Evolutionary conservation across 2,888 invertebrate species (phyloP).

Genomic region (Ashinkailepas kermadecensis): DNA sequence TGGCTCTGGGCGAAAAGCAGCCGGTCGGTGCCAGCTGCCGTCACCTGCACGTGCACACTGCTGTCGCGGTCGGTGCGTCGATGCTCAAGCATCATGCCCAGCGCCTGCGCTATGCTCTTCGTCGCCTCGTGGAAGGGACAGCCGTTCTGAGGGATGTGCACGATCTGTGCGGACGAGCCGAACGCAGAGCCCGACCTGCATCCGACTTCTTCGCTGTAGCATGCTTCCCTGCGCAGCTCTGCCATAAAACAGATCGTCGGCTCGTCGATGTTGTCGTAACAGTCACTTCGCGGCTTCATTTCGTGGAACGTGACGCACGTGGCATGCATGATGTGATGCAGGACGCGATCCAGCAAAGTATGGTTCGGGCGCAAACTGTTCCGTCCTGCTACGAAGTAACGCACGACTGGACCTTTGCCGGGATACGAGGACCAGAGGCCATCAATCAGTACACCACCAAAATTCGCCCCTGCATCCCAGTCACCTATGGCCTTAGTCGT

Average conservation of each 20-base stretch:
- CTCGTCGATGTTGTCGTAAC: neutral
- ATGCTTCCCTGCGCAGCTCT: neutral
- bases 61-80: neutral
- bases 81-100: neutral
- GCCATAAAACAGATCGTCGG: neutral
- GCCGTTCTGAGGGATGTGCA: neutral
- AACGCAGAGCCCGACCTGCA: neutral
- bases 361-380: neutral
- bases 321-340: neutral
- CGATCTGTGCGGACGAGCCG: neutral
- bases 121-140: neutral
- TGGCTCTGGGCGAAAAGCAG: conserved; percentile 7
- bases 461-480: neutral
- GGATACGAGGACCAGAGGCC: neutral
- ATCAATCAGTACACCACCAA: neutral
- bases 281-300: neutral
- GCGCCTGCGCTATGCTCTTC: neutral
- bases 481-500: too few relatives aligned
- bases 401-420: neutral
- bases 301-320: neutral
- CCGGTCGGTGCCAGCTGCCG: neutral
- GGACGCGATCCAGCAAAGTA: neutral
- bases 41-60: neutral
- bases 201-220: neutral
- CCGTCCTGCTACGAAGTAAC: neutral